These are phyloP conservation scores for Wasmannia auropunctata DNA, from an alignment of 1,140 invertebrate species.

Conservation along the genomic window DNA sequence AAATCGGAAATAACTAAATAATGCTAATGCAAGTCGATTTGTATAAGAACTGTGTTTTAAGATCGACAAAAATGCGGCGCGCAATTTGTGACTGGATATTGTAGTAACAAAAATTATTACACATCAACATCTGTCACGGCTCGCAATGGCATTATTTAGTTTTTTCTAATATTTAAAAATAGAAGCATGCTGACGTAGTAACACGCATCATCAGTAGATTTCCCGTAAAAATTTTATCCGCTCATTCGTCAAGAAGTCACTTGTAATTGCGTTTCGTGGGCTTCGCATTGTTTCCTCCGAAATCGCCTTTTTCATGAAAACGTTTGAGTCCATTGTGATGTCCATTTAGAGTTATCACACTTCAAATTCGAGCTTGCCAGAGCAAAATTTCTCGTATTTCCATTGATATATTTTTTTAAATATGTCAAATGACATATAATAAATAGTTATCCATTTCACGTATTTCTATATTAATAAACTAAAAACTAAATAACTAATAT, in stretches of 20 bases:
- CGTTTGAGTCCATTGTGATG: not conserved
- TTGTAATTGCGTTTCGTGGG: not conserved
- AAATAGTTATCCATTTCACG: not conserved
- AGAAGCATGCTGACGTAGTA: not conserved
- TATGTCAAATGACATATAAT: not conserved
- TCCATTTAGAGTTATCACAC: not conserved
- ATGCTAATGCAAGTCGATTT: too few relatives aligned
- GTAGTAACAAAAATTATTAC: too few relatives aligned
- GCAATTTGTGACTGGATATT: too few relatives aligned
- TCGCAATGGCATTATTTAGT: too few relatives aligned
- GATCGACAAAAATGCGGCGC: too few relatives aligned
- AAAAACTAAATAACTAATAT: not conserved
- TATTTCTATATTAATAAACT: constrained; percentile 9
- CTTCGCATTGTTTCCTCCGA: not conserved
- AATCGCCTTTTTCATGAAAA: not conserved
- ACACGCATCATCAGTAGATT: not conserved
- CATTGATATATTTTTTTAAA: not conserved
- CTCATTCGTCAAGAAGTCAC: not conserved
- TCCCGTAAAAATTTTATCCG: not conserved
- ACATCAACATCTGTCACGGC: too few relatives aligned
- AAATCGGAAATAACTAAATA: too few relatives aligned
- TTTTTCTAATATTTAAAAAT: not conserved
- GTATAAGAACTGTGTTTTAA: too few relatives aligned
- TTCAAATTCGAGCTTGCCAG: not conserved
- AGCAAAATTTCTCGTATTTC: not conserved